Conservation (phyloP, 2,888 invertebrate genomes). For the Conomelus anceps region DNA sequence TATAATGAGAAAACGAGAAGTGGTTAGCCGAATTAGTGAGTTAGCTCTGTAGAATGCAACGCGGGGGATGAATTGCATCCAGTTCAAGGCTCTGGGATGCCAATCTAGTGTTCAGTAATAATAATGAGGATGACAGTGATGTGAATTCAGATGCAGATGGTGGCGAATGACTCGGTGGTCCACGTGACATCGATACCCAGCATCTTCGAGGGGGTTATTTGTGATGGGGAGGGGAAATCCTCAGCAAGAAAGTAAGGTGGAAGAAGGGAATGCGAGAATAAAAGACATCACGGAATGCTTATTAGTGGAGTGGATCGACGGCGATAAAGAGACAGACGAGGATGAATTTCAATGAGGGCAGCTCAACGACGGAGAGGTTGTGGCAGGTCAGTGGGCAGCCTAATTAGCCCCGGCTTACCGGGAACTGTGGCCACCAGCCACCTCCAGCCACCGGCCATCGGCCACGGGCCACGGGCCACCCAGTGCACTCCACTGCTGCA, state of each 20-base stretch:
- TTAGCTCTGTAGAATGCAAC: neutral
- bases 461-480: neutral
- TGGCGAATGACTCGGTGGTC: too few species aligned
- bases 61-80: neutral
- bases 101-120: neutral
- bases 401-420: constrained; percentile 5
- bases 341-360: constrained; percentile 8
- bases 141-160: too few species aligned
- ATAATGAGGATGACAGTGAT: neutral
- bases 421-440: neutral
- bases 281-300: constrained; percentile 12
- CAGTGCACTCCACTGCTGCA: too few species aligned
- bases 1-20: neutral
- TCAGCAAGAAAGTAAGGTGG: too few species aligned
- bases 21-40: neutral
- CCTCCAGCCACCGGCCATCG: neutral
- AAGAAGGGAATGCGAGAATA: neutral
- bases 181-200: neutral
- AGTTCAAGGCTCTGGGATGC: neutral
- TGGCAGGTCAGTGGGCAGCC: constrained; percentile 8
- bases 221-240: too few species aligned
- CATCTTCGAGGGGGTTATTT: too few species aligned
- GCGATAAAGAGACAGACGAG: constrained; percentile 1
- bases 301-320: constrained; percentile 6
- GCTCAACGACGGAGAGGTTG: constrained; percentile 3